Evolutionary conservation across 64 coral and sea anemone species (phyloP), one percentile per base, ranked within the genome.

Genomic region (Pachyseris speciosa): DNA sequence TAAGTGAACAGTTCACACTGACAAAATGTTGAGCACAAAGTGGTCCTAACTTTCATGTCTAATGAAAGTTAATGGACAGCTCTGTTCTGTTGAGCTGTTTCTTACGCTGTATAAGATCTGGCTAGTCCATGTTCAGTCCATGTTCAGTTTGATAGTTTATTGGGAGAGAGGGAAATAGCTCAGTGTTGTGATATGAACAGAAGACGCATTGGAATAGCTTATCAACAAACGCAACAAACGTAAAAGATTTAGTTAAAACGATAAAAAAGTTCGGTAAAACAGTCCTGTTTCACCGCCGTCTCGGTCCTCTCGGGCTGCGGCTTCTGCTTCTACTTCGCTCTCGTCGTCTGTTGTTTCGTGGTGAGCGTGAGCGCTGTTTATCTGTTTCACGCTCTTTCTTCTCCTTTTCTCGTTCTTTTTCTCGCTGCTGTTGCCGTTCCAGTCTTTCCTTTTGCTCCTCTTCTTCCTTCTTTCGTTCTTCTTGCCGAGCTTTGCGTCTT

Each of bases 321-420:
- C 90, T 93, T 72, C 80, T 79, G 71, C 94, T 96, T 42, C 84
- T 83, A 63, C 89, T 96, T 31, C 86, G 91, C 32, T 40, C 60
- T 39, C 95, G 78, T 34, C 85, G 84, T 26, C 84, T 70, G 60
- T 86, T 70, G n/a, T 80, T 91, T 69, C 45, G 44, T 13, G 78
- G 77, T 13, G 80, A 83, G 42, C 49, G 64, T 12, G 89, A 91
- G 28, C 80, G 61, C 43, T 63, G 57, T 63, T 61, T 68, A 26
- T 57, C 67, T 52, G 57, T 28, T 19, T 81, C 72, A 1, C 75
- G 73, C 5, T 83, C 78, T 33, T 67, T 67, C 41, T 31, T 80
- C 37, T 68, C 95, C 80, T 69, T 92, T 26, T 34, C 94, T 47
- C 52, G 87, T 78, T 88, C 94, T 78, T 69, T 69, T 69, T 48